Conservation (phyloP, 2,888 invertebrate genomes). For the Tanypteryx hageni region DNA sequence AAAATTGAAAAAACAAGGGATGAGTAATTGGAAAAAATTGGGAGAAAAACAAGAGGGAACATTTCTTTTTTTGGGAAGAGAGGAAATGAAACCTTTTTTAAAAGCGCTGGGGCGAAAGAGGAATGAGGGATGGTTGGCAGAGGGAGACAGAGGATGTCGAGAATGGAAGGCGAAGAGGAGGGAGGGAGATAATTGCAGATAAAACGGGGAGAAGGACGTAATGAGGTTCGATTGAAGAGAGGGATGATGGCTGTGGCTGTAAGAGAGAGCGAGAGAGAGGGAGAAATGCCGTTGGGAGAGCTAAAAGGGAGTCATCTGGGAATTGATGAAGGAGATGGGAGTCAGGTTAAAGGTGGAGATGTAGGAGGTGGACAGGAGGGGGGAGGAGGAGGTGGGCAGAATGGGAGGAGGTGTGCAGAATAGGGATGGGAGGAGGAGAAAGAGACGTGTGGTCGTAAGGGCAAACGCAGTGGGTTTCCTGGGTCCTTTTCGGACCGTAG, state of each 20-base stretch:
- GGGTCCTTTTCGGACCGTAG: background rate
- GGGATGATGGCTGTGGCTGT: too few species aligned
- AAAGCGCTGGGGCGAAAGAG: background rate
- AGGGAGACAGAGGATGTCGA: background rate
- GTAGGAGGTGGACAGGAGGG: background rate
- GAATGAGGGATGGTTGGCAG: background rate
- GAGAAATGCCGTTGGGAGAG: too few species aligned
- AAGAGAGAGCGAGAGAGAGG: too few species aligned
- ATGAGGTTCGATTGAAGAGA: constrained; percentile 17
- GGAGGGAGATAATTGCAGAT: constrained; percentile 13
- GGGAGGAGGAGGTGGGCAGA: background rate
- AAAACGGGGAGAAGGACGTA: constrained; percentile 3
- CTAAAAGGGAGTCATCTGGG: too few species aligned
- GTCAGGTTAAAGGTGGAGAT: too few species aligned
- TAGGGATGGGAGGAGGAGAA: background rate
- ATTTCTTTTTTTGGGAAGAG: background rate
- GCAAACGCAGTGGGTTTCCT: constrained; percentile 29
- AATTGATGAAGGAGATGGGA: too few species aligned
- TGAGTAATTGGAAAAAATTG: background rate
- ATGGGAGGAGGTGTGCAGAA: background rate
- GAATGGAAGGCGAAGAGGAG: background rate
- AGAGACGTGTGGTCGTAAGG: constrained; percentile 19
- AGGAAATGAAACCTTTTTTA: background rate
- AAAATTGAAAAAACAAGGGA: background rate
- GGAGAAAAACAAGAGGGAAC: background rate